These are phyloP conservation scores for Limosa lapponica DNA, from an alignment of 2,797 vertebrate species.

Conservation along the genomic window DNA sequence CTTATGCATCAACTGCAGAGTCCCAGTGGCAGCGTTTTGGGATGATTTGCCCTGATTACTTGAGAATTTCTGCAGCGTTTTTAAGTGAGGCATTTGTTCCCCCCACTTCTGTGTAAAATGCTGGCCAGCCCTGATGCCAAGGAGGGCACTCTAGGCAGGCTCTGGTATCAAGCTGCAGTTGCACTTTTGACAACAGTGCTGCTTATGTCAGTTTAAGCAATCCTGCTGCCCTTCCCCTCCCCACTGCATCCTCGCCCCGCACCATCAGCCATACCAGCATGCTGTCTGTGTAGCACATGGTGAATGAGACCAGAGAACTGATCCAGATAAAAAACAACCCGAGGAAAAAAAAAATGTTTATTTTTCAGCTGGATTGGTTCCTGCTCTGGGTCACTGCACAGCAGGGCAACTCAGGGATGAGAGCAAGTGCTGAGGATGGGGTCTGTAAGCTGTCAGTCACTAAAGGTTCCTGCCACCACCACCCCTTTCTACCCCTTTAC, in stretches of 20 bases:
- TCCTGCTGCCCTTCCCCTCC: background rate
- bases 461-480: background rate
- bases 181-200: background rate
- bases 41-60: background rate
- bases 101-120: background rate
- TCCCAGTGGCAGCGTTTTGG: background rate
- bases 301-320: background rate
- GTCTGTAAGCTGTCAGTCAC: conserved; percentile 9
- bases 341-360: background rate
- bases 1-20: background rate
- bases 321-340: conserved; percentile 12
- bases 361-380: conserved; percentile 21
- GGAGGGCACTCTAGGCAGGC: background rate
- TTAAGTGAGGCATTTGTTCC: background rate
- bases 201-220: background rate
- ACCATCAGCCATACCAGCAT: background rate
- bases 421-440: background rate
- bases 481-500: background rate
- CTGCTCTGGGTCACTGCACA: conserved; percentile 38
- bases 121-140: background rate
- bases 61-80: background rate
- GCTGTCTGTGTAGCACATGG: background rate
- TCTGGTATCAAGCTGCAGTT: background rate
- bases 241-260: fast-evolving
- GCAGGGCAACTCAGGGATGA: background rate